phyloP scores from a whole-genome alignment of 2,888 invertebrate genomes.

The Anticlea derivata region DNA sequence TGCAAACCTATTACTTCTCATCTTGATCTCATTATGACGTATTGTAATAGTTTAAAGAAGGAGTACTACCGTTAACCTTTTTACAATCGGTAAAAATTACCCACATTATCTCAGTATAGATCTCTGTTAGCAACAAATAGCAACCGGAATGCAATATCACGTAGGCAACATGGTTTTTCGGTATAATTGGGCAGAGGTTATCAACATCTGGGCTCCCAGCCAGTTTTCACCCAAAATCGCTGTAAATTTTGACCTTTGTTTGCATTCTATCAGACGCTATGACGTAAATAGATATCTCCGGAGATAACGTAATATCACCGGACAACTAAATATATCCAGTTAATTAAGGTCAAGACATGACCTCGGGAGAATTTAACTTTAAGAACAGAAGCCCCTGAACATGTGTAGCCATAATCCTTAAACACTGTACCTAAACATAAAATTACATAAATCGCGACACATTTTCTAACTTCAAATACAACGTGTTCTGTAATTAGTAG shows the following conservation, averaged over 20 bases:
- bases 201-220: constrained; percentile 7
- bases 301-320: constrained; percentile 51
- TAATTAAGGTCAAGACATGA: constrained; percentile 39
- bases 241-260: constrained; percentile 45
- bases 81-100: too few species aligned
- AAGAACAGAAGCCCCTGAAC: constrained; percentile 14
- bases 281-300: constrained; percentile 56
- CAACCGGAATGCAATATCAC: not conserved
- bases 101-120: too few species aligned
- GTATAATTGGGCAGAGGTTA: not conserved
- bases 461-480: too few species aligned
- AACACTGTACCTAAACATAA: too few species aligned
- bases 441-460: too few species aligned
- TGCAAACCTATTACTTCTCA: too few species aligned
- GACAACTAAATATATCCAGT: constrained; percentile 43
- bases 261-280: constrained; percentile 41
- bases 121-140: not conserved
- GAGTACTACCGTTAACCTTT: too few species aligned
- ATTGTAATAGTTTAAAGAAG: too few species aligned
- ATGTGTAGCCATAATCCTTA: too few species aligned
- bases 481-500: too few species aligned
- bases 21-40: too few species aligned
- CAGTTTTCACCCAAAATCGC: not conserved
- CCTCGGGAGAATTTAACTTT: constrained; percentile 41
- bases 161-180: not conserved